Evolutionary conservation across 1,140 invertebrate species (phyloP).

Genomic region (Lepidotrigona ventralis): DNA sequence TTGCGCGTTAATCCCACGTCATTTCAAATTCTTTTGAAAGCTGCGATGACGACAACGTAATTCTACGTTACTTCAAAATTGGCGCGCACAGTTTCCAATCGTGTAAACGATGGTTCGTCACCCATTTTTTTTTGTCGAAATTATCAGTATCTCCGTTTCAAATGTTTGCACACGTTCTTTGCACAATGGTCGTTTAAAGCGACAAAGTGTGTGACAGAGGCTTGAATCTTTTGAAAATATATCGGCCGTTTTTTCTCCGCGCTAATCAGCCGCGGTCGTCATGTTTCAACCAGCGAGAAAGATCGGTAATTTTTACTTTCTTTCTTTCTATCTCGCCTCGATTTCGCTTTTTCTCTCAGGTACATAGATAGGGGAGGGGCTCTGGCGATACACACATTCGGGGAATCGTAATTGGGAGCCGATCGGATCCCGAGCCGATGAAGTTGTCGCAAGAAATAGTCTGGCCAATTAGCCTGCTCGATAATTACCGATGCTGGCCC

Average conservation of each 20-base stretch:
- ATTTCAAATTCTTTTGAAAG: too few species aligned
- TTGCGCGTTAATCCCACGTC: too few species aligned
- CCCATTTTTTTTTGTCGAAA: too few species aligned
- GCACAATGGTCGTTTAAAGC: too few species aligned
- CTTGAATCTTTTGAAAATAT: too few species aligned
- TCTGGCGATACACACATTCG: background rate
- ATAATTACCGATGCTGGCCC: slow-evolving; percentile 18
- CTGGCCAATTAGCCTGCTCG: slow-evolving; percentile 19
- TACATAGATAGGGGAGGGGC: background rate
- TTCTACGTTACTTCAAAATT: too few species aligned
- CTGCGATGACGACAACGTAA: too few species aligned
- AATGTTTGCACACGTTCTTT: too few species aligned
- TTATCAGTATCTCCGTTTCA: too few species aligned
- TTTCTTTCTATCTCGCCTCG: background rate
- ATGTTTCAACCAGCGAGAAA: background rate
- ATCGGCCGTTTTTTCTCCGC: slow-evolving; percentile 27
- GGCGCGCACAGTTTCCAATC: too few species aligned
- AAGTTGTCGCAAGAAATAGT: slow-evolving; percentile 35
- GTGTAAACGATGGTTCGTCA: too few species aligned
- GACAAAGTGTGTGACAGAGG: too few species aligned
- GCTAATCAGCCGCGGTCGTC: background rate
- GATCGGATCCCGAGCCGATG: slow-evolving; percentile 25
- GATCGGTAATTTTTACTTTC: slow-evolving; percentile 27
- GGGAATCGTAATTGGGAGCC: slow-evolving; percentile 24
- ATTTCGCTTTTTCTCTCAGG: background rate